Evolutionary conservation across 2,113 vertebrate species (phyloP), one percentile per base, ranked within the genome.

Genomic region (Cyphomyrus discorhynchus): DNA sequence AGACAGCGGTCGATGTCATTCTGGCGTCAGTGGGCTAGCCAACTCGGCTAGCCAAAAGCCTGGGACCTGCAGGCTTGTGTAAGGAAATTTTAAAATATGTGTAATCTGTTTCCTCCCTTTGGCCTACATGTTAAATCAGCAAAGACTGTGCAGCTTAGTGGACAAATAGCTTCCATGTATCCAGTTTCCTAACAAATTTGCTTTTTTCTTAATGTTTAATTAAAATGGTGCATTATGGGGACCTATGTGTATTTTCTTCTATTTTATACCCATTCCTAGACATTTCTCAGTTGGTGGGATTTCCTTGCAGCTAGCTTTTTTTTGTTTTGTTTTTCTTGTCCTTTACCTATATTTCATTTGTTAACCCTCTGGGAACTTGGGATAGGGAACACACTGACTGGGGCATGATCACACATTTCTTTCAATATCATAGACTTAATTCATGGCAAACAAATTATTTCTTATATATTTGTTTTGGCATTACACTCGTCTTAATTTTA

Each of bases 11-110:
- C 0, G 98, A 99, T 31, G 96, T 99, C 93, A 97, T 99, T 94
- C 94, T 99, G 89, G 97, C 98, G 15, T 97, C 98, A 0, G 98
- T 99, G n/a, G 98, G 98, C 82, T 99, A 95, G 95, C 77, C 0
- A 10, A 2, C 46, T 85, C 21, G 4, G 10, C 56, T 39, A 27
- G 24, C 19, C 8, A 1, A 0, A 0, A n/a, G 42, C 0, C 0
- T 10, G 27, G 56, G 7, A 3, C 39, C 77, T 8, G 17, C 42
- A 82, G 77, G 77, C 82, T 84, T 10, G 19, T 84, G 35, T 82
- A 19, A 47, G 39, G 39, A 46, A 46, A 84, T 84, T 46, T 24
- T 45, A 47, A 45, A 45, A 2, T 39, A 45, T 82, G 7, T 82
- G 35, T 82, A 82, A 82, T 82, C 42, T 82, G 77, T 39, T 45